Evolutionary conservation across 1,140 invertebrate genomes (phyloP), one percentile per base, ranked within the genome.

Genomic region (Lordiphosa mommai): DNA sequence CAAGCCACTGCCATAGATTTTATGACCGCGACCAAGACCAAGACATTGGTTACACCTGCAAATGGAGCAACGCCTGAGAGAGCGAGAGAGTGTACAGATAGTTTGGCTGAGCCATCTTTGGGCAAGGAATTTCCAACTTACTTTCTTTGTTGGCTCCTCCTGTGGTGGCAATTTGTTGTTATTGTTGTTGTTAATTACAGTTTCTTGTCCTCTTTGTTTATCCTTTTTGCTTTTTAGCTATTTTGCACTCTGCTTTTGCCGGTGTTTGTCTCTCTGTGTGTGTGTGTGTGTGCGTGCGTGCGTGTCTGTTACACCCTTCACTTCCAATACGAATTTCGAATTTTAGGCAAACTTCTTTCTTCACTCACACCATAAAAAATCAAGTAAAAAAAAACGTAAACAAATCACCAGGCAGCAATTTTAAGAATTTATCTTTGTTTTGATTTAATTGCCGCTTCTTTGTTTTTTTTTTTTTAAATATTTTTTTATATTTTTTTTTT

Each of bases 121-220:
- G 76, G 71, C 76, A 71, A 76, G 76, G 76, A 82, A 82, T 82
- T 82, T 44, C 72, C 23, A 43, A 82, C 76, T 82, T 82, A 82
- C 76, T 82, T 82, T 84, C 76, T 82, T 82, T 79, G 57, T 61
- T 48, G 55, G 51, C 49, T 52, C 30, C 55, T 51, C 17, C 47
- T 59, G 30, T 3, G 9, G 1, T 4, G 6, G 50, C 32, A 29
- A 55, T 41, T 17, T 36, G 55, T 30, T 46, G 32, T 8, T 58
- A 14, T 27, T 68, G 43, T 10, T 34, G 32, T 23, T 64, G 50
- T 40, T 63, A 48, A 49, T 50, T 40, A 37, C 29, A 33, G 14
- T 17, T 52, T 49, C 41, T n/a, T 55, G 20, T 43, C 47, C 40
- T 37, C 43, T 9, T 46, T 53, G 13, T 43, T 63, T 50, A 29